Conservation (phyloP, 2,797 vertebrate species). For the Acipenser transmontanus region DNA sequence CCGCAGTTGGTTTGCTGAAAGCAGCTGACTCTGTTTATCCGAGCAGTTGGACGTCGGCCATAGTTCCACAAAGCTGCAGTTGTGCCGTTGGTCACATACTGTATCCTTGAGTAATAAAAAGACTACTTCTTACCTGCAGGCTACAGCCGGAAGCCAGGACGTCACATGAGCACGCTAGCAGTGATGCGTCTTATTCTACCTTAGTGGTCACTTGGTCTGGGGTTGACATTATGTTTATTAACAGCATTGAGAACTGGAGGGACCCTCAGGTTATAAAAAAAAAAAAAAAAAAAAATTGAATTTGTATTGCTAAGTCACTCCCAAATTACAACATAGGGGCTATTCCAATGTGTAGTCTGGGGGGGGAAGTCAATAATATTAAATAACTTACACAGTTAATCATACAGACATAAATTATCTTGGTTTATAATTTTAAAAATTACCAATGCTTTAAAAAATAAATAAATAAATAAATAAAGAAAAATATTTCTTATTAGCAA, state of each 20-base stretch:
- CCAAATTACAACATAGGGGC: too few relatives aligned
- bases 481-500: too few relatives aligned
- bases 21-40: constrained; percentile 53
- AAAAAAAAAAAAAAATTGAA: too few relatives aligned
- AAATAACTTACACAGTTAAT: too few relatives aligned
- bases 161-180: constrained; percentile 16
- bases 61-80: constrained; percentile 45
- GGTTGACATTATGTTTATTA: not conserved
- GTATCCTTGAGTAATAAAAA: constrained; percentile 30
- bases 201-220: constrained; percentile 7
- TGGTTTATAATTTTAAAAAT: too few relatives aligned
- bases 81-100: constrained; percentile 31
- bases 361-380: too few relatives aligned
- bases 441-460: too few relatives aligned
- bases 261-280: constrained; percentile 24
- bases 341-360: too few relatives aligned
- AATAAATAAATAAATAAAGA: too few relatives aligned
- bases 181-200: not conserved
- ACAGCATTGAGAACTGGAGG: constrained; percentile 27
- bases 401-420: too few relatives aligned
- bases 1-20: constrained; percentile 14
- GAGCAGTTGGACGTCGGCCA: constrained; percentile 31
- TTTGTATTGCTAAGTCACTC: too few relatives aligned
- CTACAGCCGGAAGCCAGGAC: constrained; percentile 22
- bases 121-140: constrained; percentile 45